Conservation (phyloP, 2,797 vertebrate species). For the Aeoliscus strigatus region DNA sequence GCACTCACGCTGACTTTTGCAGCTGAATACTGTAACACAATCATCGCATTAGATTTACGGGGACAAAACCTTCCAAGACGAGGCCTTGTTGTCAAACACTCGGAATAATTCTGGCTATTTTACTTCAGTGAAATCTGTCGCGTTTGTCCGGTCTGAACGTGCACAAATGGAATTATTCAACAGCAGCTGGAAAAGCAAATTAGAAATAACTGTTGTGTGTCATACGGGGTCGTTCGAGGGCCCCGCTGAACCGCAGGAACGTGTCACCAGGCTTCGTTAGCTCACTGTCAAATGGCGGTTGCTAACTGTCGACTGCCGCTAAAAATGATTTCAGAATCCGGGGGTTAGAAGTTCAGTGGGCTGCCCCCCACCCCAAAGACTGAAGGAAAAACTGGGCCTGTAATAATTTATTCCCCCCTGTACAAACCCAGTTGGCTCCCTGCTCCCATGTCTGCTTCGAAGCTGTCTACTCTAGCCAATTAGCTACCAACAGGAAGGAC, state of each 20-base stretch:
- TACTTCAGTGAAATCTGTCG: too few species aligned
- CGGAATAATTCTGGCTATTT: too few species aligned
- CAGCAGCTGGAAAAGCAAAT: too few species aligned
- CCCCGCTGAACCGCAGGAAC: conserved; percentile 70
- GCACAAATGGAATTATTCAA: too few species aligned
- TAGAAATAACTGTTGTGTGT: too few species aligned
- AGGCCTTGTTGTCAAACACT: too few species aligned
- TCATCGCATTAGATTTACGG: conserved; percentile 25
- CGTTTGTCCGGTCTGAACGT: too few species aligned
- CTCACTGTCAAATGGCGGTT: conserved; percentile 55
- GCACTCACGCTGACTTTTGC: conserved; percentile 50
- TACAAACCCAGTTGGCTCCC: conserved; percentile 41
- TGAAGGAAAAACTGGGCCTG: conserved; percentile 53
- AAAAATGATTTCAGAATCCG: conserved; percentile 71
- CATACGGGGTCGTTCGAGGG: conserved; percentile 61
- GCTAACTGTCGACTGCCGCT: conserved; percentile 72
- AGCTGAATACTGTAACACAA: conserved; percentile 43
- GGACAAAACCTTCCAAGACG: conserved; percentile 8
- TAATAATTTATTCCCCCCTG: conserved; percentile 61
- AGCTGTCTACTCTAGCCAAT: conserved; percentile 46
- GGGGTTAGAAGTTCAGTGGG: conserved; percentile 70
- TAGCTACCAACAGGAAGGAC: conserved; percentile 52
- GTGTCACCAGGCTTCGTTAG: conserved; percentile 71
- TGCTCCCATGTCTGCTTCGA: conserved; percentile 40
- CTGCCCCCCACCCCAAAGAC: conserved; percentile 61